These are phyloP conservation scores for Dunckerocampus dactyliophorus DNA, from an alignment of 2,113 vertebrate species.

Conservation along the genomic window DNA sequence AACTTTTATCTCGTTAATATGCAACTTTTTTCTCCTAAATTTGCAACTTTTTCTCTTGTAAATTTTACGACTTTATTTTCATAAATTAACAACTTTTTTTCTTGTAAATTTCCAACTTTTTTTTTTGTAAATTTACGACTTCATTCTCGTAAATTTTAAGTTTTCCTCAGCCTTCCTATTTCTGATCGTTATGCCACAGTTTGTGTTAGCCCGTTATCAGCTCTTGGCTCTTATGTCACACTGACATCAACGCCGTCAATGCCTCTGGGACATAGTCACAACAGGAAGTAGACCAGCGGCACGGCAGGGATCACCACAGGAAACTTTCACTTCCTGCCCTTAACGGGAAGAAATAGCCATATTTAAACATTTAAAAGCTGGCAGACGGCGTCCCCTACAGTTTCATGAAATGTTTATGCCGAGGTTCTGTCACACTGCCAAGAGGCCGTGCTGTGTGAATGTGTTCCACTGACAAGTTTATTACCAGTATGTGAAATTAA, in stretches of 20 bases:
- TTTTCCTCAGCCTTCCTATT: neutral
- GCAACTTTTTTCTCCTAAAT: too few relatives aligned
- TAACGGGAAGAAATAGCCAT: slow-evolving; percentile 48
- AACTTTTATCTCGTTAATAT: too few relatives aligned
- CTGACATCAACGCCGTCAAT: slow-evolving; percentile 23
- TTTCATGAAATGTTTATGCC: slow-evolving; percentile 63
- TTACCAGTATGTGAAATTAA: slow-evolving; percentile 25
- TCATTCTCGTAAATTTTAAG: neutral
- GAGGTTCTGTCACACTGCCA: slow-evolving; percentile 31
- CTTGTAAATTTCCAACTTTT: too few relatives aligned
- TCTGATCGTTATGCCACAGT: neutral
- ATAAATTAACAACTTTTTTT: too few relatives aligned
- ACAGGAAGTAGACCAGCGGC: slow-evolving; percentile 33
- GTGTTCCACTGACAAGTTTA: slow-evolving; percentile 8
- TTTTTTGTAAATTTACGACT: too few relatives aligned
- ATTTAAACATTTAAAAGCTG: slow-evolving; percentile 64
- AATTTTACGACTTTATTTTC: too few relatives aligned
- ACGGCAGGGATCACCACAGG: slow-evolving; percentile 39
- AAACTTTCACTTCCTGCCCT: slow-evolving; percentile 29
- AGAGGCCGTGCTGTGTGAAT: slow-evolving; percentile 17
- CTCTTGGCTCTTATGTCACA: slow-evolving; percentile 33
- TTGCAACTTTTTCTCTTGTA: too few relatives aligned
- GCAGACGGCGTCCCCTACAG: slow-evolving; percentile 41
- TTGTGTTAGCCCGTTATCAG: neutral
- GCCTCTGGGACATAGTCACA: slow-evolving; percentile 32